Conservation (phyloP, 2,113 vertebrate species). For the Albula glossodonta region DNA sequence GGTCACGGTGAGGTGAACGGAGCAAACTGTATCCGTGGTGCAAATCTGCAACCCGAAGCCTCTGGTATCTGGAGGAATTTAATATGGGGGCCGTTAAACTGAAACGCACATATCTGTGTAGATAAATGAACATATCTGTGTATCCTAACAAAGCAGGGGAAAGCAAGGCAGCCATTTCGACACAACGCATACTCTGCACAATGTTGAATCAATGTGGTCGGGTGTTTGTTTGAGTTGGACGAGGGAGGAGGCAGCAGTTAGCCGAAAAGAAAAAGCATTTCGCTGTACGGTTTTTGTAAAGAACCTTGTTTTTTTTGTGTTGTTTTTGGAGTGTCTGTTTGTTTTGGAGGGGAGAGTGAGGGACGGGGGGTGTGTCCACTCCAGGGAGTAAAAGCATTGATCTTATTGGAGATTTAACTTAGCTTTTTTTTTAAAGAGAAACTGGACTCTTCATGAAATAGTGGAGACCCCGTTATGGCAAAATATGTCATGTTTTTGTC, state of each 20-base stretch:
- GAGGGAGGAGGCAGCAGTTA: not conserved
- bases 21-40: not conserved
- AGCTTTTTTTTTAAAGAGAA: not conserved
- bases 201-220: not conserved
- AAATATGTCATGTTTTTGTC: not conserved
- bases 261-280: not conserved
- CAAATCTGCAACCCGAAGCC: slow-evolving; percentile 16
- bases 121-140: too few species aligned
- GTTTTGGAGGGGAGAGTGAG: slow-evolving; percentile 4
- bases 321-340: slow-evolving; percentile 1
- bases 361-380: not conserved
- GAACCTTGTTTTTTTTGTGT: not conserved
- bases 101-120: too few species aligned
- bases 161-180: not conserved
- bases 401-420: slow-evolving; percentile 7
- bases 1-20: not conserved
- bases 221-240: slow-evolving; percentile 5
- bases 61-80: slow-evolving; percentile 13
- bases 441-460: not conserved
- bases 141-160: not conserved
- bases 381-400: not conserved
- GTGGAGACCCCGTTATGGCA: not conserved
- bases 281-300: not conserved
- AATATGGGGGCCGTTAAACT: slow-evolving; percentile 11
- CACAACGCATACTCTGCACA: not conserved